phyloP scores from a whole-genome alignment of 2,113 vertebrate species.

The Pomatorhinus ruficollis region DNA sequence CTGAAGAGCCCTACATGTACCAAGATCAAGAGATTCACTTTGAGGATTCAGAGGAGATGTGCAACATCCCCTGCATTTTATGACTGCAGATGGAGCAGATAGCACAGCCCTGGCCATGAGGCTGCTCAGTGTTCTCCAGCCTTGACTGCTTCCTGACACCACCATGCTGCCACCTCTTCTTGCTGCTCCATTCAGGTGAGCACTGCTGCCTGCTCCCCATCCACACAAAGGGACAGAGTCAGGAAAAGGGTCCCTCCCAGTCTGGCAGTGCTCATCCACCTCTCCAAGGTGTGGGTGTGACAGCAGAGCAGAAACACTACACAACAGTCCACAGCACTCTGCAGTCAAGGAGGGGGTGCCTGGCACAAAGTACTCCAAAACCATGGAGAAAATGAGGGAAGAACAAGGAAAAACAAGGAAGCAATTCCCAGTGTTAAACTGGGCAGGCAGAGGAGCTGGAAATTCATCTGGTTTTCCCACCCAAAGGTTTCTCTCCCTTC shows the following conservation, averaged over 20 bases:
- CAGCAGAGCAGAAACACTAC: neutral
- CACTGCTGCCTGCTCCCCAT: neutral
- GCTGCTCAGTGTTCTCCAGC: neutral
- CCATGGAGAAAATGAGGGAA: no score
- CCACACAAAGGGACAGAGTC: neutral
- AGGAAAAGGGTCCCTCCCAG: neutral
- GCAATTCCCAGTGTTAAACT: neutral
- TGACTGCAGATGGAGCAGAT: neutral
- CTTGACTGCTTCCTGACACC: neutral
- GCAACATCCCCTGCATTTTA: neutral
- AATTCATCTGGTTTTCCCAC: neutral
- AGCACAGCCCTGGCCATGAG: neutral
- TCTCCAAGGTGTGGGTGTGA: neutral
- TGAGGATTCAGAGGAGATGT: neutral
- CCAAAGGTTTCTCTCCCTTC: neutral
- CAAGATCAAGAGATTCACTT: neutral
- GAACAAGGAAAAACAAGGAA: neutral
- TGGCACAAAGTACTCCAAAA: neutral
- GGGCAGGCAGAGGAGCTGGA: neutral
- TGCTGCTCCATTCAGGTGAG: neutral
- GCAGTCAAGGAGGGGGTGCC: fast-evolving
- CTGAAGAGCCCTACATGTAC: neutral
- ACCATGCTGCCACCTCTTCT: neutral
- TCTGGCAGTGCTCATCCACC: neutral
- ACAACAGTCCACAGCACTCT: neutral